Base-by-base conservation (phyloP, 2,797 vertebrate genomes). In the Adrianichthys oophorus region DNA sequence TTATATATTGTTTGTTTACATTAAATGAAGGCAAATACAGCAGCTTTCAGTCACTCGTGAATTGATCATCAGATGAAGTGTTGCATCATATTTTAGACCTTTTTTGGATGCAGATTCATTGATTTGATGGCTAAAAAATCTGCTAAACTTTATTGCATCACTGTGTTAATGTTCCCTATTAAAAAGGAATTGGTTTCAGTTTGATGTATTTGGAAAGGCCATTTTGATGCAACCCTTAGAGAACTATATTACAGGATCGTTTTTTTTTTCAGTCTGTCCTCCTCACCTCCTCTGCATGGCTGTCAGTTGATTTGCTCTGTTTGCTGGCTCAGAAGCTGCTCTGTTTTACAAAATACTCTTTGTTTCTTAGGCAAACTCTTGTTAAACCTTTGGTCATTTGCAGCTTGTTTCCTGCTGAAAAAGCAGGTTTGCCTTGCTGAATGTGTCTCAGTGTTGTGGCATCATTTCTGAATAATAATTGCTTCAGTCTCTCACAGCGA, bases 371-470 rank as follows among this genome's bases (percentile, higher is more conserved):
- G 58, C 54, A 59, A 57, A 32, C 29, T 65, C 57, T 72, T 56
- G 73, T 79, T 46, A 60, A 80, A 63, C 73, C 70, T 87, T 87
- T 85, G 80, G 64, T 46, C 56, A 74, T 54, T 70, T 59, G 56
- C 65, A 67, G 41, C 64, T 55, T 21, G 10, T 78, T 53, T 68
- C 40, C 48, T 70, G 43, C 41, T 23, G 50, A 62, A 56, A 51
- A n/a, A n/a, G 55, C 61, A 62, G 1, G 4, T 72, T 79, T 52
- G 67, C 32, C 43, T 53, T 13, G 19, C 16, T 57, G 46, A 29
- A 52, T 43, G 41, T 46, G 29, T n/a, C 5, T 59, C 21, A 41
- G 47, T 70, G 45, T 42, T 52, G 62, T 46, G 46, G 54, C 56
- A 56, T 63, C 56, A 56, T 57, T 59, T 78, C 44, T 70, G 66